Conservation (phyloP, 1,140 invertebrate genomes). For the Medauroidea extradentata region DNA sequence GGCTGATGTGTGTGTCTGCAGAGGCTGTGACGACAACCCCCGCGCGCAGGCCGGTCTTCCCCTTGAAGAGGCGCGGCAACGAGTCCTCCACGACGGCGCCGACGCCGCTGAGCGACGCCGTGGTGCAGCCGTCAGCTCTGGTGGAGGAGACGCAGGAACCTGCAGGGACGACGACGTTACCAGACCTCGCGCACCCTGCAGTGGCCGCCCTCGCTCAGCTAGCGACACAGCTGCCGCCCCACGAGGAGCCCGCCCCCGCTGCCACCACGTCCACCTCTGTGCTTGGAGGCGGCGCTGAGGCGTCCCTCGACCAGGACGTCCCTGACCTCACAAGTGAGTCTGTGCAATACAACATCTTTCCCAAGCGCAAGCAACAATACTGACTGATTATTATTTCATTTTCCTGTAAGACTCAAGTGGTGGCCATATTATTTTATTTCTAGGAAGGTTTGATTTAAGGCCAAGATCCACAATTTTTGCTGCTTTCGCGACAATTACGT, state of each 20-base stretch:
- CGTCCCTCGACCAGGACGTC: neutral
- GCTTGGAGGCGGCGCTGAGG: neutral
- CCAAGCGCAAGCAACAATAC: too few relatives aligned
- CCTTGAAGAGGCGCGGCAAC: neutral
- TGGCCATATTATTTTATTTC: too few relatives aligned
- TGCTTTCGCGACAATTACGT: too few relatives aligned
- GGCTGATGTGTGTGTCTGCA: too few relatives aligned
- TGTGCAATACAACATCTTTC: too few relatives aligned
- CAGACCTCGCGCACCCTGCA: conserved; percentile 31
- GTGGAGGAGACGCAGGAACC: neutral
- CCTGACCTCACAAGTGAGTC: neutral
- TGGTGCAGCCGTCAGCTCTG: neutral
- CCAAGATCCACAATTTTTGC: too few relatives aligned
- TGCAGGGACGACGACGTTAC: neutral
- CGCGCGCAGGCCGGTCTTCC: neutral
- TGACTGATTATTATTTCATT: too few relatives aligned
- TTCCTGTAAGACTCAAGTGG: too few relatives aligned
- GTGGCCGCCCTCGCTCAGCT: conserved; percentile 34
- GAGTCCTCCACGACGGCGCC: neutral
- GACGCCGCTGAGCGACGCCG: conserved; percentile 1
- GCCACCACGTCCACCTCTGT: neutral
- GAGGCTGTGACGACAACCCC: neutral
- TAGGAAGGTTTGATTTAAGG: too few relatives aligned
- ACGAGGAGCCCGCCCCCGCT: neutral
- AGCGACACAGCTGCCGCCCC: conserved; percentile 23